Evolutionary conservation across 2,888 invertebrate genomes (phyloP).

Genomic region (Caradrina kadenii): DNA sequence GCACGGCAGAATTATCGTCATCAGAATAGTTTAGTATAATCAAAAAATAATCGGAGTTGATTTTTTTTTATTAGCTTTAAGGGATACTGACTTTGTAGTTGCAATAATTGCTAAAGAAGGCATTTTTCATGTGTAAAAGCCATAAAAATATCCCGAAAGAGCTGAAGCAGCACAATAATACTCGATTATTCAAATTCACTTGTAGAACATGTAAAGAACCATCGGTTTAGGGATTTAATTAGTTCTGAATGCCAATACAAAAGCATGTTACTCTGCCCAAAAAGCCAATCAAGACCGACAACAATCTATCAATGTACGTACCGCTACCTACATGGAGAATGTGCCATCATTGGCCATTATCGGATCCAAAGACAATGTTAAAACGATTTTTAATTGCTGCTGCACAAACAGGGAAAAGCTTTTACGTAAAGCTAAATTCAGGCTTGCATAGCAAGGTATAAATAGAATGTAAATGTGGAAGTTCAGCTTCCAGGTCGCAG

Average conservation of each 20-base stretch:
- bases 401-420: slow-evolving; percentile 55
- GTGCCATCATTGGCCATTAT: slow-evolving; percentile 55
- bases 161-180: not conserved
- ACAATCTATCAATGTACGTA: slow-evolving; percentile 14
- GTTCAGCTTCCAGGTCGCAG: slow-evolving; percentile 23
- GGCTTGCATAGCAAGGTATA: slow-evolving; percentile 52
- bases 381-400: slow-evolving; percentile 58
- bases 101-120: too few species aligned
- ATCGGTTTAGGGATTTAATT: not conserved
- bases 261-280: slow-evolving; percentile 3
- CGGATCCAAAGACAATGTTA: slow-evolving; percentile 55
- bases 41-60: too few species aligned
- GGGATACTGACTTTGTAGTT: too few species aligned
- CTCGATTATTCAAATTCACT: not conserved
- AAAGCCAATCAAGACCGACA: slow-evolving; percentile 31
- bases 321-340: slow-evolving; percentile 3
- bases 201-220: too few species aligned
- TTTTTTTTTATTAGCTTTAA: too few species aligned
- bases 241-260: not conserved
- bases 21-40: not conserved
- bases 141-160: too few species aligned
- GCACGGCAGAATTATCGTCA: not conserved
- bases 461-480: slow-evolving; percentile 48
- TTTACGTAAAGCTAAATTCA: slow-evolving; percentile 60
- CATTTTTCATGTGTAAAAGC: too few species aligned